Conservation (phyloP, 2,797 vertebrate genomes). For the Acipenser transmontanus region DNA sequence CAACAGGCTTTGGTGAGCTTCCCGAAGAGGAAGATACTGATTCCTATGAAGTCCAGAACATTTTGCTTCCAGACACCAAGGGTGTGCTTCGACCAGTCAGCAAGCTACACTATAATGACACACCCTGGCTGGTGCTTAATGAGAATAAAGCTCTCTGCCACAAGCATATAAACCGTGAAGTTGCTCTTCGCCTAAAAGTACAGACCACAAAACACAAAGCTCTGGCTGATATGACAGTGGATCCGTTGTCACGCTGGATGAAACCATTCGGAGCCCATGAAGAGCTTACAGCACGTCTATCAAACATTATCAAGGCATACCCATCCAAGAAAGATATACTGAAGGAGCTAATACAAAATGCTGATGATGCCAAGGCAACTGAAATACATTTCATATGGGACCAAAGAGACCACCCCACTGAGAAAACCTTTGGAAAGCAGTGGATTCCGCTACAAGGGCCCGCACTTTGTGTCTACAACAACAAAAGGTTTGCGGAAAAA, state of each 20-base stretch:
- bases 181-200: conserved; percentile 28
- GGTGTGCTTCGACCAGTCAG: conserved; percentile 29
- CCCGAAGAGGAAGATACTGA: neutral
- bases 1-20: conserved; percentile 23
- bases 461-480: conserved; percentile 47
- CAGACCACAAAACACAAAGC: conserved; percentile 31
- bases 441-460: conserved; percentile 44
- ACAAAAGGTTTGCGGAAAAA: conserved; percentile 32
- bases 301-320: conserved; percentile 44
- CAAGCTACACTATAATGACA: conserved; percentile 39
- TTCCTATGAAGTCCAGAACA: conserved; percentile 24
- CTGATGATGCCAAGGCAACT: conserved; percentile 32
- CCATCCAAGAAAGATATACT: conserved; percentile 17
- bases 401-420: conserved; percentile 28
- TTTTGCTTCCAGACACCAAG: conserved; percentile 42
- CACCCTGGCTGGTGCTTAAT: conserved; percentile 29
- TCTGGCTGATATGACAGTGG: conserved; percentile 22
- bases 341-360: conserved; percentile 49
- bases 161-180: conserved; percentile 24
- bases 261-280: conserved; percentile 44
- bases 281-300: conserved; percentile 35
- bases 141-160: conserved; percentile 35
- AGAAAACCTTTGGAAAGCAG: conserved; percentile 16
- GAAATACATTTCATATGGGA: conserved; percentile 46
- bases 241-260: conserved; percentile 21